These are phyloP conservation scores for Sebastiscus tertius DNA, from an alignment of 2,797 vertebrate genomes.

Conservation along the genomic window DNA sequence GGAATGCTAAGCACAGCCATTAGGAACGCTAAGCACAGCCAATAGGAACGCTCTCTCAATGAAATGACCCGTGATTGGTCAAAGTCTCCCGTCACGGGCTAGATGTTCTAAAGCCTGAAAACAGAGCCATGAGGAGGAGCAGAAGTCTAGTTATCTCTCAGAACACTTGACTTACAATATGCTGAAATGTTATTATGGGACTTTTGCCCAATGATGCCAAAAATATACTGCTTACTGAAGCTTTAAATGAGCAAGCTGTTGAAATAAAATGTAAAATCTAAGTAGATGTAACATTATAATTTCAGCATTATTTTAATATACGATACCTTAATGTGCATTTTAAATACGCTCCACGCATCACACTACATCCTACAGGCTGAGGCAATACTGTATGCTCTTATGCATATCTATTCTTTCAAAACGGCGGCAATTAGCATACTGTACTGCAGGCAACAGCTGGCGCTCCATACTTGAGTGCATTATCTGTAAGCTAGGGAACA, in stretches of 20 bases:
- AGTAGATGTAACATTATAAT: background rate
- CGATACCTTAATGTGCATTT: constrained; percentile 4
- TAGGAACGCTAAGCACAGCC: no score
- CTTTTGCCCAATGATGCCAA: no score
- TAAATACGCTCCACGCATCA: background rate
- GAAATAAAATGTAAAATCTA: background rate
- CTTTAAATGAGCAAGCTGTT: constrained; percentile 5
- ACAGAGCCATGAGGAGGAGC: no score
- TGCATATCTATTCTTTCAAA: constrained; percentile 56
- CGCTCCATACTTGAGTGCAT: constrained; percentile 62
- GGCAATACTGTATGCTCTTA: constrained; percentile 34
- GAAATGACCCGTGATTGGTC: no score
- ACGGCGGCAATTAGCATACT: constrained; percentile 68
- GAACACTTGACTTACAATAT: no score
- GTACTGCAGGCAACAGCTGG: constrained; percentile 75
- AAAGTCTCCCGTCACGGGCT: no score
- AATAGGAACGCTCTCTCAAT: no score
- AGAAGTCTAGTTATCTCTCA: no score
- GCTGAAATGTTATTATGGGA: no score
- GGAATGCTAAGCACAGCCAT: no score
- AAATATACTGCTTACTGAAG: no score
- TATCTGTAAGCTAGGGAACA: constrained; percentile 64
- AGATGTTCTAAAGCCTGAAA: no score
- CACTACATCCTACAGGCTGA: constrained; percentile 8
- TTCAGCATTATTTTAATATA: background rate